Evolutionary conservation across 2,888 invertebrate genomes (phyloP), one percentile per base, ranked within the genome.

Genomic region (Torymus tubicola): DNA sequence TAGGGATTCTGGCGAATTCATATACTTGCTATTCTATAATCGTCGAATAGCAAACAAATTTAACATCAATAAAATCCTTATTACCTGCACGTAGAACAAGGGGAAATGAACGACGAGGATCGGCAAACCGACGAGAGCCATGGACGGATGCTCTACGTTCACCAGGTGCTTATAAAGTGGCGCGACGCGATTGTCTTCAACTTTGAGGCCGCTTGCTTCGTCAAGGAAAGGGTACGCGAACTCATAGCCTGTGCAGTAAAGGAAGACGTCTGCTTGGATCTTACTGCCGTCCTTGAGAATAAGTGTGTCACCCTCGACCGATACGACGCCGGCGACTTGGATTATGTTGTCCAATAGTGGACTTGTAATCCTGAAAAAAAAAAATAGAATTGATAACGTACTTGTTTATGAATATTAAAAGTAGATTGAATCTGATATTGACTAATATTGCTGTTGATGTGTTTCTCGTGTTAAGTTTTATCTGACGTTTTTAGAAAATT

Each of bases 91-190:
- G 86, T 96, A 94, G 87, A 95, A 94, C 86, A 95, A 92, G 74
- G 95, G 93, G 91, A 95, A 93, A 0, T 94, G 94, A 84, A 95
- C 93, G 0, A 95, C 94, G 10, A 92, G 91, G 83, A 93, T 94
- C 0, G 95, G 94, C 14, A 96, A 91, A 0, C 96, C 97, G 63
- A 97, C 92, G 83, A 97, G 94, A 70, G 93, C 93, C 93, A 97
- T 94, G n/a, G 93, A 93, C 0, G 96, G 96, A 84, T 93, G 93
- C 75, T 94, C 92, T 14, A 95, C 94, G 89, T 96, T 95, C 65
- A 97, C 93, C 71, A 96, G 91, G 86, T 97, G 96, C 86, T 95
- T 94, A 90, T 96, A 96, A 13, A 96, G 91, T 0, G 96, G 95
- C 61, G 93, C 91, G 4, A 96, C 92, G 87, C 94, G 92, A 89